These are phyloP conservation scores for Astropecten irregularis DNA, from an alignment of 53 echinoderm and acorn worm genomes.

Conservation along the genomic window DNA sequence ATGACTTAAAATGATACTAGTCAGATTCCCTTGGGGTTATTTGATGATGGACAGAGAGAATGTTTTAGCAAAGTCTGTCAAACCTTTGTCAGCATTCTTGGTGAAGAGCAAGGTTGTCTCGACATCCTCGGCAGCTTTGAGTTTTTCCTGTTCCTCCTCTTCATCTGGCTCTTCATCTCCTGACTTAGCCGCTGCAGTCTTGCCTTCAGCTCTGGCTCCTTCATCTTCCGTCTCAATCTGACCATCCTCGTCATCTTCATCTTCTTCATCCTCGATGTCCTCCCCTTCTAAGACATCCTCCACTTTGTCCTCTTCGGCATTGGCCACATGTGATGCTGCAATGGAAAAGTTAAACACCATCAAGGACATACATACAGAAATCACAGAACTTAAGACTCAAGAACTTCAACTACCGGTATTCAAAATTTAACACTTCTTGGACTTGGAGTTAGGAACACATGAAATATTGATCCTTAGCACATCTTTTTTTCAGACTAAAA, in stretches of 20 bases:
- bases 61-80: not conserved
- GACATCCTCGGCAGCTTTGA: conserved; percentile 92
- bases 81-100: conserved; percentile 90
- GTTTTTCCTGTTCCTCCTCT: conserved; percentile 82
- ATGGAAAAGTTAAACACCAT: too few species aligned
- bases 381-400: not conserved
- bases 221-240: conserved; percentile 77
- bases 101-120: conserved; percentile 95
- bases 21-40: too few species aligned
- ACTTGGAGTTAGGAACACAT: not conserved
- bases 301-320: conserved; percentile 54
- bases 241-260: conserved; percentile 67
- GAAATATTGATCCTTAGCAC: not conserved
- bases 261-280: conserved; percentile 67
- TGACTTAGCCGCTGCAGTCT: conserved; percentile 63
- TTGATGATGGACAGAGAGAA: too few species aligned
- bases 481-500: not conserved
- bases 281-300: conserved; percentile 91
- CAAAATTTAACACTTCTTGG: not conserved
- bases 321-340: conserved; percentile 38
- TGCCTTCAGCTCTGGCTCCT: conserved; percentile 62
- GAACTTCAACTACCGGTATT: not conserved
- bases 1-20: too few species aligned
- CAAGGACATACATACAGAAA: not conserved
- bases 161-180: conserved; percentile 74